Conservation (phyloP, 2,888 invertebrate species). For the Leucophora obtusa region DNA sequence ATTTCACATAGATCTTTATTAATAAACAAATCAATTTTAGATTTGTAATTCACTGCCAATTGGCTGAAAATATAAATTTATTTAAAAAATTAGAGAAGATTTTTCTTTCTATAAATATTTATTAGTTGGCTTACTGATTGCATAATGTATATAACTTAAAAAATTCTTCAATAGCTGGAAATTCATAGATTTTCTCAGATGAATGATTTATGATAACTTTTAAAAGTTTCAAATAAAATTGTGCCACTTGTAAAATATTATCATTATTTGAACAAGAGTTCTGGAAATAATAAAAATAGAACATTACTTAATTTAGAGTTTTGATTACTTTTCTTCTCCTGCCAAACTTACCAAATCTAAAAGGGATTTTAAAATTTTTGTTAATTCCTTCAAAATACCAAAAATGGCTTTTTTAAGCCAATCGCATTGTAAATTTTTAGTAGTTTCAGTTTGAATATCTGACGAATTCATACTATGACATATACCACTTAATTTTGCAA, state of each 20-base stretch:
- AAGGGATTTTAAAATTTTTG: conserved; percentile 16
- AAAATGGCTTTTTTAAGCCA: conserved; percentile 36
- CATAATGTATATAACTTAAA: conserved; percentile 40
- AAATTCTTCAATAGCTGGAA: conserved; percentile 29
- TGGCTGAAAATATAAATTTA: conserved; percentile 14
- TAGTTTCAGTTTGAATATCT: neutral
- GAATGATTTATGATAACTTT: conserved; percentile 30
- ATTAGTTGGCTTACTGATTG: conserved; percentile 39
- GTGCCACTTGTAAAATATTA: conserved; percentile 35
- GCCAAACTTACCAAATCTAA: conserved; percentile 3
- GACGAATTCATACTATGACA: neutral
- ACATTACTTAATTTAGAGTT: neutral
- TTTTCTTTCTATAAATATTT: too few species aligned
- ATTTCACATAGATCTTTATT: conserved; percentile 33
- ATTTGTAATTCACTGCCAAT: neutral
- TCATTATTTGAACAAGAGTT: conserved; percentile 20
- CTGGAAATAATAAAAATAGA: conserved; percentile 27
- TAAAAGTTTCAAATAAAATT: conserved; percentile 52
- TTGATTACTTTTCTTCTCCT: too few species aligned
- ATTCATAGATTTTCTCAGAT: neutral
- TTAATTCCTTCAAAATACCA: conserved; percentile 46
- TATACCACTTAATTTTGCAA: conserved; percentile 41
- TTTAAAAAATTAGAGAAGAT: too few species aligned
- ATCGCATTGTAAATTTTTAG: neutral
- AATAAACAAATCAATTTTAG: conserved; percentile 7